Conservation (phyloP, 2,113 vertebrate species). For the Hemiscyllium ocellatum region DNA sequence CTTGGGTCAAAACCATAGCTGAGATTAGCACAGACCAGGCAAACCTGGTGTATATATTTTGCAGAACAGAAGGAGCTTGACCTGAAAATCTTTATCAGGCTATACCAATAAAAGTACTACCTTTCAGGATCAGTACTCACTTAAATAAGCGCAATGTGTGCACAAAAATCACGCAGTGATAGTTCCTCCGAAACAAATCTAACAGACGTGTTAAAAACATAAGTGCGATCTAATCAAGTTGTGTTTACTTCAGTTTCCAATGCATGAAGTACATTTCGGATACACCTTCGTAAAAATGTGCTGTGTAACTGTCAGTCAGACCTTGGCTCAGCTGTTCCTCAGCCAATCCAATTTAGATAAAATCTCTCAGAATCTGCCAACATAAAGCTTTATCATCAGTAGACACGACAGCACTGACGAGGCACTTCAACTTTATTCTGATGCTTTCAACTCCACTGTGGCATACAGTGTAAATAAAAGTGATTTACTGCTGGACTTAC, state of each 20-base stretch:
- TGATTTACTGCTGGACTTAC: not conserved
- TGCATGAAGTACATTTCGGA: not conserved
- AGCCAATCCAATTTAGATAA: constrained; percentile 23
- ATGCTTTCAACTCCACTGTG: not conserved
- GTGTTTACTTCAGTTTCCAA: constrained; percentile 12
- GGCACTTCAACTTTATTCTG: constrained; percentile 14
- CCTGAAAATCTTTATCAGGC: not conserved
- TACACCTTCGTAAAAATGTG: constrained; percentile 1
- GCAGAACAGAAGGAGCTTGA: not conserved
- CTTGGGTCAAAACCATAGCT: not conserved
- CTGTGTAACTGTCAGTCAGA: constrained; percentile 6
- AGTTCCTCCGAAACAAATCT: not conserved
- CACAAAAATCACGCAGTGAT: not conserved
- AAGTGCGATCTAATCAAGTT: constrained; percentile 7
- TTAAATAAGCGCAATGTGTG: not conserved
- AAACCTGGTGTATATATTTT: too few species aligned
- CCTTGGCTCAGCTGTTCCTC: constrained; percentile 10
- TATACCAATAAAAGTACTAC: not conserved
- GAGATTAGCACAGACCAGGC: not conserved
- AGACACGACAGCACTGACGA: not conserved
- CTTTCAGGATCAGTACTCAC: not conserved
- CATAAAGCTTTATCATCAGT: constrained; percentile 29
- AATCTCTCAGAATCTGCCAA: constrained; percentile 28
- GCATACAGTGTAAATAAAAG: not conserved
- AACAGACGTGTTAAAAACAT: not conserved